Percentiles rank a stretch among this genome's conserved stretches.
Conservation (phyloP, 2,797 vertebrate genomes). For the Alfaro cultratus region DNA sequence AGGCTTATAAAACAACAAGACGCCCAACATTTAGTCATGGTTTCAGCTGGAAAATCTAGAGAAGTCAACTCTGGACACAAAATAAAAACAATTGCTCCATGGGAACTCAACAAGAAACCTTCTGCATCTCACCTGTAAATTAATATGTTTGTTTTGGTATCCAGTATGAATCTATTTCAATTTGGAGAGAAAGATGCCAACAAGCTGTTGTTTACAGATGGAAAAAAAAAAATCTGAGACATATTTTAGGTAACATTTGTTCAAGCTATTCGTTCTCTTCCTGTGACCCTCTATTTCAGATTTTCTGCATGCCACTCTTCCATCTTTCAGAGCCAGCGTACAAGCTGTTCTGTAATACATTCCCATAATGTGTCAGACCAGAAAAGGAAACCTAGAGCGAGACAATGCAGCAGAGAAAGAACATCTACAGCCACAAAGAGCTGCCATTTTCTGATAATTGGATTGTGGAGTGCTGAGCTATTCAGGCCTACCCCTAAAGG, state of each 20-base stretch:
- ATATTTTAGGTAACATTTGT: neutral
- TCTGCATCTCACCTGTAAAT: constrained; percentile 49
- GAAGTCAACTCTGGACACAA: neutral
- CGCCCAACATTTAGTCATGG: neutral
- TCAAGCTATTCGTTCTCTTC: neutral
- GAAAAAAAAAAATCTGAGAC: neutral
- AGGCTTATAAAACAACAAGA: neutral
- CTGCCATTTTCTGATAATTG: constrained; percentile 70
- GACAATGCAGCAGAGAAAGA: constrained; percentile 29
- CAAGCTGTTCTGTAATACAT: constrained; percentile 33
- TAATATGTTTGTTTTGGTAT: constrained; percentile 39
- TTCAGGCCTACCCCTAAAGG: constrained; percentile 35
- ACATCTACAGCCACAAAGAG: constrained; percentile 53
- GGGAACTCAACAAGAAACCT: constrained; percentile 44
- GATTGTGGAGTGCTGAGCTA: constrained; percentile 42
- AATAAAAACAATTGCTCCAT: constrained; percentile 38
- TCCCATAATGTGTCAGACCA: constrained; percentile 29
- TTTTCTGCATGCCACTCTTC: constrained; percentile 15
- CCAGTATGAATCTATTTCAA: constrained; percentile 11
- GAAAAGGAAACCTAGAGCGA: constrained; percentile 22
- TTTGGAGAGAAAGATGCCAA: neutral
- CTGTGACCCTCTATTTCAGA: neutral
- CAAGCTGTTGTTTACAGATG: constrained; percentile 13
- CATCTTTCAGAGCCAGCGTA: constrained; percentile 1
- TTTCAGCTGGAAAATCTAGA: constrained; percentile 9